Evolutionary conservation across 2,797 vertebrate species (phyloP).

Genomic region (Choloepus didactylus): DNA sequence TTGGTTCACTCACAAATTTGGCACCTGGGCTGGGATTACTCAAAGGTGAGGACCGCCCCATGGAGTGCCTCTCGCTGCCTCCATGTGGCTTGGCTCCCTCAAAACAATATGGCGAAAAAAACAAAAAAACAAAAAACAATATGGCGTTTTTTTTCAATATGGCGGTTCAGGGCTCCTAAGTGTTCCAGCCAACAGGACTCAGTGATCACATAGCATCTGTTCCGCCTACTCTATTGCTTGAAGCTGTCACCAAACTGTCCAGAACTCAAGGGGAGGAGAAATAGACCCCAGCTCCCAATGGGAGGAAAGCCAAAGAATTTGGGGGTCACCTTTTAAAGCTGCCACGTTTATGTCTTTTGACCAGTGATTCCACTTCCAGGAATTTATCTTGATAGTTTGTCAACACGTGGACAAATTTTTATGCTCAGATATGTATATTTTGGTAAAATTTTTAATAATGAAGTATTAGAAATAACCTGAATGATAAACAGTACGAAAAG

Average conservation of each 20-base stretch:
- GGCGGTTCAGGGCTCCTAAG: not conserved
- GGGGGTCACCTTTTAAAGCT: not conserved
- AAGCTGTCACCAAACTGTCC: not conserved
- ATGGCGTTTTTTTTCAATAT: not conserved
- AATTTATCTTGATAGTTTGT: not conserved
- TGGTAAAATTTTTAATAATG: not conserved
- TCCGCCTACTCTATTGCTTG: not conserved
- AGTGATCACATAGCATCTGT: not conserved
- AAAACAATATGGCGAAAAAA: too few species aligned
- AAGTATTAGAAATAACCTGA: conserved; percentile 12
- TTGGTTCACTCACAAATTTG: not conserved
- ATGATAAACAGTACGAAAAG: conserved; percentile 11
- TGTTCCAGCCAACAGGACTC: not conserved
- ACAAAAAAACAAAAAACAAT: too few species aligned
- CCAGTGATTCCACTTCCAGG: not conserved
- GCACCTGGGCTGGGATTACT: not conserved
- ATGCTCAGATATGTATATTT: not conserved
- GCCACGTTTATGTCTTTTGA: not conserved
- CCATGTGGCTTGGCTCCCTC: not conserved
- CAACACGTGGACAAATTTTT: not conserved
- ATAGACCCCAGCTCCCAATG: not conserved
- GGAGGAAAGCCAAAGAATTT: not conserved
- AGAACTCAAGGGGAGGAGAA: not conserved
- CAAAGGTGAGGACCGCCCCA: not conserved
- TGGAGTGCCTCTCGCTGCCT: not conserved